Base-by-base conservation (phyloP, 1,140 invertebrate genomes). In the Sitophilus oryzae region DNA sequence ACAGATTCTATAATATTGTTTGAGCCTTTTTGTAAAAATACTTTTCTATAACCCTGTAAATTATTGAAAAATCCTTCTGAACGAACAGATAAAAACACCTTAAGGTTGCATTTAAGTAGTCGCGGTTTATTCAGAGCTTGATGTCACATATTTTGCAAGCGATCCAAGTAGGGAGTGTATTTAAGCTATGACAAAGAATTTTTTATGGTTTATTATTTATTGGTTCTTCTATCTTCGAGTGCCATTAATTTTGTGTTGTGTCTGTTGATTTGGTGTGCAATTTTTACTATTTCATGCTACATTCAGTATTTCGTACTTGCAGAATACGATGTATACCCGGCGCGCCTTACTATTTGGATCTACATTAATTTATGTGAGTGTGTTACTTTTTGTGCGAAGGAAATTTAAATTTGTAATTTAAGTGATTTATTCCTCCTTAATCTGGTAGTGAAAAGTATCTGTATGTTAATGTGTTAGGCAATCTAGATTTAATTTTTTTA, bases 171-270 rank as follows among this genome's bases (percentile, higher is more conserved):
- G 52, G 52, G 52, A 54, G 43, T 41, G 43, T 54, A 54, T 54
- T 47, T 54, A 54, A 54, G 45, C 43, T 41, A 54, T 47, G 44
- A 37, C 44, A n/a, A 40, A 54, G 52, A 47, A 47, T 41, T 47
- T 23, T 23, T 54, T 18, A 54, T 47, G 46, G 44, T 47, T 54
- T 41, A 54, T 47, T 47, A 42, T 42, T 37, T 45, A 45, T 45
- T 21, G 45, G 36, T 46, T 54, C 47, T 54, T 54, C 22, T 37
- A 11, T 8, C 14, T 18, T 30, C 15, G n/a, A 25, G n/a, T 30
- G 19, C 25, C 21, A 14, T 25, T 15, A 5, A 15, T 14, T 4
- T 15, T 30, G 19, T 11, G n/a, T 11, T 3, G 19, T 20, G 15
- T 9, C 11, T 15, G 21, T 23, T 30, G 2, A 25, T 14, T 45